Evolutionary conservation across 2,113 vertebrate species (phyloP), one percentile per base, ranked within the genome.

Genomic region (Cepphus grylle): DNA sequence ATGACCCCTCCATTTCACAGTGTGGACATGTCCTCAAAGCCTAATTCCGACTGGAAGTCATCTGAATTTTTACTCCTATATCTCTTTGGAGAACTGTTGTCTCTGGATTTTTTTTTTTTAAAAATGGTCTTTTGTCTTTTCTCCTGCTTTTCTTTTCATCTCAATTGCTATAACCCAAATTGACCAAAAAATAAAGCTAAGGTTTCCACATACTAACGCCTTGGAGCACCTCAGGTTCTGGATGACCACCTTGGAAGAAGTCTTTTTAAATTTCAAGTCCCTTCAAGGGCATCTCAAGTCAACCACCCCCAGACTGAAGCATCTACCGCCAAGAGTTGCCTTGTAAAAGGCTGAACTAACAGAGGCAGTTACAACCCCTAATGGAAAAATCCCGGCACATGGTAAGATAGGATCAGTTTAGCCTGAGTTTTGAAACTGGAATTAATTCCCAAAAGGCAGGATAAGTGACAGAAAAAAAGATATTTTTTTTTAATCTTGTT

Each of bases 21-120:
- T 10, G 19, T 0, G 0, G 52, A 59, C 8, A 2, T 5, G 11
- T 21, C 12, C 59, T 77, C 65, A 78, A 65, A 90, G 7, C 27
- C 16, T 32, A 81, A 56, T n/a, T 78, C 30, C 42, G 78, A 26
- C 9, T 69, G 61, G 62, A 94, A 82, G 29, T 38, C 61, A 85
- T 11, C 30, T 58, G 43, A 63, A 76, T 32, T 63, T 78, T 70
- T 27, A 47, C 18, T 55, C 30, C 50, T 77, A 81, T 65, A 63
- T 52, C 22, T 71, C 50, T 65, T 32, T 29, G 56, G 15, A 56
- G 47, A 63, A 25, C 11, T 38, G 18, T 20, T 43, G 8, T 21
- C 76, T 56, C 30, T 62, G 19, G 6, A 2, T 38, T 25, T 32
- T 11, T 34, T 58, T 34, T 58, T 77, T 55, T 40, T 32, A 62